Conservation (phyloP, 2,113 vertebrate species). For the Sclerurus mexicanus region DNA sequence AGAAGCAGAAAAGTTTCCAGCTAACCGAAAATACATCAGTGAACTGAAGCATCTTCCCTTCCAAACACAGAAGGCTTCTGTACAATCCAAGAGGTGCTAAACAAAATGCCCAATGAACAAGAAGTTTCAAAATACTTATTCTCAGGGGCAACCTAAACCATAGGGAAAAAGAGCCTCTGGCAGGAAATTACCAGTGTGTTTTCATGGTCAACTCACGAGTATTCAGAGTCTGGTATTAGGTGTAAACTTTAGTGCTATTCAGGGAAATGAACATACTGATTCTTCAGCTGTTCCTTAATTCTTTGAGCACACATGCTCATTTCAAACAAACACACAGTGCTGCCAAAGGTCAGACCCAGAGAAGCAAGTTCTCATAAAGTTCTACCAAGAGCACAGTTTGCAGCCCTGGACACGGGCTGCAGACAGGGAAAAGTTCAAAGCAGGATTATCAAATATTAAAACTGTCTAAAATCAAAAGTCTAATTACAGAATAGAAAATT, state of each 20-base stretch:
- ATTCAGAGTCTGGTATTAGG: not conserved
- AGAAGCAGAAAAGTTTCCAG: not conserved
- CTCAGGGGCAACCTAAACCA: not conserved
- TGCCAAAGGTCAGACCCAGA: not conserved
- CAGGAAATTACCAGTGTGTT: not conserved
- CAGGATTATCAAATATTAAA: not conserved
- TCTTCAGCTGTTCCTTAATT: not conserved
- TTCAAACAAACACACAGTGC: not conserved
- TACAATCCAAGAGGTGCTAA: not conserved
- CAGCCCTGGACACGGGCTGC: not conserved
- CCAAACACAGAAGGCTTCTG: not conserved
- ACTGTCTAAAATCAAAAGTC: not conserved
- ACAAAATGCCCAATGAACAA: not conserved
- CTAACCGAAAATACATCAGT: not conserved
- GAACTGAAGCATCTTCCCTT: not conserved
- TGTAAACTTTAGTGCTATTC: not conserved
- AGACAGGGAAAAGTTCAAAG: not conserved
- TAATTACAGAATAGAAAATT: not conserved
- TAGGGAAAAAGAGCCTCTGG: not conserved
- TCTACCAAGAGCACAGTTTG: not conserved
- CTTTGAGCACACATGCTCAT: not conserved
- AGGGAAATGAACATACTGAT: not conserved
- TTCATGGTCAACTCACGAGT: not conserved
- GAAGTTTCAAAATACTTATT: not conserved
- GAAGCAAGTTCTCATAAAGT: not conserved